A percentile compares a stretch with the other conserved stretches of the same genome.
phyloP scores from a whole-genome alignment of 2,113 vertebrate species.

The Argyrosomus japonicus region DNA sequence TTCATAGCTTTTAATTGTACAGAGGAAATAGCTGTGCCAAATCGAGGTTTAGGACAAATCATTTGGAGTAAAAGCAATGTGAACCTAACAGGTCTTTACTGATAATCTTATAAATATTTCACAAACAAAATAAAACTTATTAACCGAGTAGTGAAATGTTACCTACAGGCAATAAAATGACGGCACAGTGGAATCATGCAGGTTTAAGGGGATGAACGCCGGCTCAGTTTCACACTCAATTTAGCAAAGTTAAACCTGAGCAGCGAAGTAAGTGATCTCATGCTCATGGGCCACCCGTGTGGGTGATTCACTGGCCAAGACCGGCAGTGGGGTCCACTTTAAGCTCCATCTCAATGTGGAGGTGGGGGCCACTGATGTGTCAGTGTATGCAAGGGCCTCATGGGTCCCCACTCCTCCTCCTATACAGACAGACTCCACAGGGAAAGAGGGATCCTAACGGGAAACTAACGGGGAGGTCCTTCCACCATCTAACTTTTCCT shows the following conservation, averaged over 20 bases:
- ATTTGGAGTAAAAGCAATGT: conserved; percentile 4
- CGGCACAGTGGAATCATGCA: conserved; percentile 41
- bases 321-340: conserved; percentile 31
- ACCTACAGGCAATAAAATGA: conserved; percentile 33
- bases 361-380: conserved; percentile 31
- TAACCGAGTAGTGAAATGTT: conserved; percentile 5
- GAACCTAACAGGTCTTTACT: conserved; percentile 13
- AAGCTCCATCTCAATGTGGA: conserved; percentile 27
- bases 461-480: conserved; percentile 56
- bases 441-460: conserved; percentile 23
- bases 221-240: conserved; percentile 55
- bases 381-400: conserved; percentile 9
- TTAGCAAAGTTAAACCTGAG: conserved; percentile 55
- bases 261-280: conserved; percentile 45
- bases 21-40: conserved; percentile 19
- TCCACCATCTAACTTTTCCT: conserved; percentile 65
- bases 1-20: conserved; percentile 16
- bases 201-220: conserved; percentile 21
- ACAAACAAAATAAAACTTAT: conserved; percentile 23
- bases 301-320: conserved; percentile 35
- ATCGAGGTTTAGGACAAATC: conserved; percentile 17
- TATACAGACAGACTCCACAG: conserved; percentile 2
- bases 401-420: conserved; percentile 17
- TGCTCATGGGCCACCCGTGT: conserved; percentile 44
- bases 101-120: conserved; percentile 17